Percentiles rank a stretch among this genome's conserved stretches.
Evolutionary conservation across 2,797 vertebrate genomes (phyloP).

Genomic region (Chiloscyllium punctatum): DNA sequence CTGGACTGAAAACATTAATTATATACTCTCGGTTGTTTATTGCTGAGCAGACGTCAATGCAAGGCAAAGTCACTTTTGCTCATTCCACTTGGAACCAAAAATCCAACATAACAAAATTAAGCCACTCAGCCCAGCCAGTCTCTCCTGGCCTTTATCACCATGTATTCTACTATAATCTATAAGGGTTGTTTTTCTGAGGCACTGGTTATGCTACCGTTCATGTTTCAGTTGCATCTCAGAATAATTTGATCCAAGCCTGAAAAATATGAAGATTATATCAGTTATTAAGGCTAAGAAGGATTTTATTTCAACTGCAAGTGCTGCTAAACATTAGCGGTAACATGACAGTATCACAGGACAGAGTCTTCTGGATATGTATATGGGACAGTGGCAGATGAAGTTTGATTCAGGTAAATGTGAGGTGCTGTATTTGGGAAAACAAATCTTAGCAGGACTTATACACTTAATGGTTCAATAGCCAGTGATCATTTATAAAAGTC

Average conservation of each 20-base stretch:
- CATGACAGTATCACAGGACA: neutral
- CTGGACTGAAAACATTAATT: too few relatives aligned
- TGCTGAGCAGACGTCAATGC: neutral
- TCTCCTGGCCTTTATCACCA: neutral
- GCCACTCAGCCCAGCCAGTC: neutral
- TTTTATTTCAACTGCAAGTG: neutral
- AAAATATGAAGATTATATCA: neutral
- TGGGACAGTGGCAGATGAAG: too few relatives aligned
- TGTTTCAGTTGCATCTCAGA: neutral
- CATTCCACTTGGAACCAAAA: too few relatives aligned
- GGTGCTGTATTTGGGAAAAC: too few relatives aligned
- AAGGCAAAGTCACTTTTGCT: neutral
- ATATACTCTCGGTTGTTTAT: too few relatives aligned
- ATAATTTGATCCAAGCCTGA: neutral
- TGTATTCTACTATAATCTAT: neutral
- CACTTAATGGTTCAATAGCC: too few relatives aligned
- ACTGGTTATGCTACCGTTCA: neutral
- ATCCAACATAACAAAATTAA: neutral
- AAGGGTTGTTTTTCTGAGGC: neutral
- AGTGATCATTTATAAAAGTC: neutral
- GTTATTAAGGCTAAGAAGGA: neutral
- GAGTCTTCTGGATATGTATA: neutral
- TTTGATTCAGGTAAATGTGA: too few relatives aligned
- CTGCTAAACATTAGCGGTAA: neutral
- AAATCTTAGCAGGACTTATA: too few relatives aligned